phyloP scores from a whole-genome alignment of 2,113 vertebrate genomes.

The Nothocercus julius region DNA sequence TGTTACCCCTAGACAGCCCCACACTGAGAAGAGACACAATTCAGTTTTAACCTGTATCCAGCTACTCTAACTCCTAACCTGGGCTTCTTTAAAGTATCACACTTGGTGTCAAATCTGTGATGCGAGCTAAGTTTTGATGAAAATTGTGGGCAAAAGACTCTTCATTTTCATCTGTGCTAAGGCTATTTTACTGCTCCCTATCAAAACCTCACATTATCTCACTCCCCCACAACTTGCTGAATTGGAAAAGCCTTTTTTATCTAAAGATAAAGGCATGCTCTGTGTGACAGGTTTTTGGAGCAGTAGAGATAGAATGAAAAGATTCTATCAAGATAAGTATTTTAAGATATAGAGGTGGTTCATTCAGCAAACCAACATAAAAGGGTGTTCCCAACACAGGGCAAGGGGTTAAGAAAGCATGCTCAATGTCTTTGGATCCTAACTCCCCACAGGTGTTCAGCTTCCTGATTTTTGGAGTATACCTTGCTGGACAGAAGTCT shows the following conservation, averaged over 20 bases:
- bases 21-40: neutral
- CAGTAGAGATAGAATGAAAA: constrained; percentile 2
- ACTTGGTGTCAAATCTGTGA: neutral
- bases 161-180: neutral
- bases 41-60: neutral
- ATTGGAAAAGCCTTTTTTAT: constrained; percentile 35
- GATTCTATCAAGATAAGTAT: constrained; percentile 1
- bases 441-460: neutral
- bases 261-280: constrained; percentile 37
- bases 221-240: constrained; percentile 25
- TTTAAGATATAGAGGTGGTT: neutral
- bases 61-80: neutral
- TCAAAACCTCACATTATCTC: constrained; percentile 29
- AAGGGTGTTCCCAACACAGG: neutral
- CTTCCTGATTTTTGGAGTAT: neutral
- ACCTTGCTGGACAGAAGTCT: neutral
- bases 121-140: neutral
- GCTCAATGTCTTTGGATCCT: neutral
- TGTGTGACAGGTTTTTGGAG: neutral
- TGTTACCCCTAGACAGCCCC: neutral
- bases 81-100: neutral
- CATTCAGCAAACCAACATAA: neutral
- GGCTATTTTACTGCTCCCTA: neutral
- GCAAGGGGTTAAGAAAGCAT: neutral
- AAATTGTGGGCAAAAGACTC: neutral